Percentiles rank a stretch among this genome's conserved stretches.
These are phyloP conservation scores for Hyaena hyaena DNA, from an alignment of 2,113 vertebrate species.

Conservation along the genomic window DNA sequence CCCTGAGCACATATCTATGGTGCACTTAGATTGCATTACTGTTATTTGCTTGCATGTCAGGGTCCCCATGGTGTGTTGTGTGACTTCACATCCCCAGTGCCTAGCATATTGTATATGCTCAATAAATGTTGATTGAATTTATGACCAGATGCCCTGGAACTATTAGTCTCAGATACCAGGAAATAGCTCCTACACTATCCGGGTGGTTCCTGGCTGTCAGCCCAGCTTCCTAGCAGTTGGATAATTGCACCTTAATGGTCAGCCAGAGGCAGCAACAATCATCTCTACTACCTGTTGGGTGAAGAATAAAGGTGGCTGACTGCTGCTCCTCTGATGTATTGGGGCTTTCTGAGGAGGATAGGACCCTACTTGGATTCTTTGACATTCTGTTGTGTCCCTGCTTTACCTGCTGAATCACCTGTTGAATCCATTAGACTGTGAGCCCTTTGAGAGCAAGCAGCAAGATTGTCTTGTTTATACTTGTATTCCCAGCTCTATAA, in stretches of 20 bases:
- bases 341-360: background rate
- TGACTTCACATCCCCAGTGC: background rate
- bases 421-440: background rate
- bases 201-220: slow-evolving; percentile 42
- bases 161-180: slow-evolving; percentile 45
- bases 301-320: background rate
- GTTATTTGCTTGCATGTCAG: background rate
- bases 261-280: background rate
- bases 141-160: slow-evolving; percentile 59
- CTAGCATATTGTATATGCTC: background rate
- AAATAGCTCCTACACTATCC: slow-evolving; percentile 17
- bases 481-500: background rate
- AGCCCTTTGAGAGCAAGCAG: background rate
- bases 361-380: background rate
- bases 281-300: background rate
- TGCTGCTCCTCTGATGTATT: background rate
- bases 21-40: background rate
- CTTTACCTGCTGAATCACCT: background rate
- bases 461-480: background rate
- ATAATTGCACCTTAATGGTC: background rate
- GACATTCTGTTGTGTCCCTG: background rate
- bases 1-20: background rate
- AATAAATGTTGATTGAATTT: slow-evolving; percentile 61
- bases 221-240: slow-evolving; percentile 34
- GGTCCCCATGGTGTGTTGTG: background rate